Percentiles rank a stretch among this genome's conserved stretches.
phyloP scores from a whole-genome alignment of 2,888 invertebrate genomes.

The Tachina lurida region DNA sequence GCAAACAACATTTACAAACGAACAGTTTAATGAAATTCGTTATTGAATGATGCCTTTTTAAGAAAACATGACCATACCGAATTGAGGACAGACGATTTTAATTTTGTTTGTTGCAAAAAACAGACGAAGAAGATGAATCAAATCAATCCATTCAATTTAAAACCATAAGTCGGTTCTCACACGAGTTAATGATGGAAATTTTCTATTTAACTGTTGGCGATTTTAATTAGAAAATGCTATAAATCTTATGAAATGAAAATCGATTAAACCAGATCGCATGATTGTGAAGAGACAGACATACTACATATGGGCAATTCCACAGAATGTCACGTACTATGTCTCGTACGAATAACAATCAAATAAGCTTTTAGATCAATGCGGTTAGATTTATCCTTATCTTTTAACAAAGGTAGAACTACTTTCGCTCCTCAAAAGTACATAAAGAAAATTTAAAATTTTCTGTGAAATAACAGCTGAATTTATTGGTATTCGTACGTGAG shows the following conservation, averaged over 20 bases:
- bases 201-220: not conserved
- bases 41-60: constrained; percentile 26
- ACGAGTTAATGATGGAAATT: not conserved
- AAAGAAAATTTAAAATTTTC: no score
- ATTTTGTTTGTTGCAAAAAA: not conserved
- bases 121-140: not conserved
- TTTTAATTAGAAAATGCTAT: not conserved
- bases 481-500: no score
- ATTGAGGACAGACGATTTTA: not conserved
- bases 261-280: no score
- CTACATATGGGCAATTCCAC: no score
- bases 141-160: not conserved
- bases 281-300: no score
- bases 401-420: no score
- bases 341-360: no score
- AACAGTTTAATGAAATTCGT: not conserved
- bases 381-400: no score
- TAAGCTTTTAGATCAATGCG: no score
- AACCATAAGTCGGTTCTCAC: not conserved
- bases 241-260: not conserved
- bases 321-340: no score
- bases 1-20: not conserved
- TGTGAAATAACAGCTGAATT: no score
- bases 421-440: no score
- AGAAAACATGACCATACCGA: constrained; percentile 19